Evolutionary conservation across 1,140 invertebrate species (phyloP).

Genomic region (Brachionus plicatilis): DNA sequence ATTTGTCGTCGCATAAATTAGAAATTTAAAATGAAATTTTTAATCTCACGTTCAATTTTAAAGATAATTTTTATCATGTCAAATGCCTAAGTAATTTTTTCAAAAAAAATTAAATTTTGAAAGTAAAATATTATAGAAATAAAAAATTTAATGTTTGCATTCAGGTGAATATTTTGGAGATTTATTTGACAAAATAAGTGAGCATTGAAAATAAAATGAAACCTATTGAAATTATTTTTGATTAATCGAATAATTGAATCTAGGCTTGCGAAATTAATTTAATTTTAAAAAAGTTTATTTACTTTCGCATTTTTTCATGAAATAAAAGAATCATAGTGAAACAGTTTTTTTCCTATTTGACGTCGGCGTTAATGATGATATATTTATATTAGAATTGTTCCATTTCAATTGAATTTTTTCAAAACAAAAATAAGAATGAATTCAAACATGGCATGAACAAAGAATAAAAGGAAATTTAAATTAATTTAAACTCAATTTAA

Average conservation of each 20-base stretch:
- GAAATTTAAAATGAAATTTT: too few species aligned
- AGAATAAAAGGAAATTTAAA: slow-evolving; percentile 22
- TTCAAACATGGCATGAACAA: background rate
- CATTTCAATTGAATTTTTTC: background rate
- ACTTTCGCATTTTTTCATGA: background rate
- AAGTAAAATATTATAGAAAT: background rate
- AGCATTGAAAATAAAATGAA: background rate
- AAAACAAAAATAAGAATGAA: slow-evolving; percentile 5
- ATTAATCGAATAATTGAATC: slow-evolving; percentile 4
- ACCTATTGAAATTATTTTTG: background rate
- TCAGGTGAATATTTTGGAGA: background rate
- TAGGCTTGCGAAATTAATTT: slow-evolving; percentile 30
- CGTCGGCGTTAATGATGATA: slow-evolving; percentile 30
- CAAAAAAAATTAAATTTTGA: too few species aligned
- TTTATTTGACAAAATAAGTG: background rate
- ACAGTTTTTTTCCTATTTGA: slow-evolving; percentile 25
- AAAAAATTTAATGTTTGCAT: background rate
- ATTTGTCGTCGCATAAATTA: too few species aligned
- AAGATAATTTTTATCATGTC: too few species aligned
- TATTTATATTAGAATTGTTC: slow-evolving; percentile 32
- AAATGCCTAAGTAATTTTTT: too few species aligned
- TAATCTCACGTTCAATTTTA: too few species aligned
- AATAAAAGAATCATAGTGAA: slow-evolving; percentile 17
- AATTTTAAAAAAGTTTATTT: slow-evolving; percentile 28
- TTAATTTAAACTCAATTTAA: slow-evolving; percentile 37